These are phyloP conservation scores for Acutogordius australiensis DNA, from an alignment of 2,888 invertebrate genomes.

Conservation along the genomic window DNA sequence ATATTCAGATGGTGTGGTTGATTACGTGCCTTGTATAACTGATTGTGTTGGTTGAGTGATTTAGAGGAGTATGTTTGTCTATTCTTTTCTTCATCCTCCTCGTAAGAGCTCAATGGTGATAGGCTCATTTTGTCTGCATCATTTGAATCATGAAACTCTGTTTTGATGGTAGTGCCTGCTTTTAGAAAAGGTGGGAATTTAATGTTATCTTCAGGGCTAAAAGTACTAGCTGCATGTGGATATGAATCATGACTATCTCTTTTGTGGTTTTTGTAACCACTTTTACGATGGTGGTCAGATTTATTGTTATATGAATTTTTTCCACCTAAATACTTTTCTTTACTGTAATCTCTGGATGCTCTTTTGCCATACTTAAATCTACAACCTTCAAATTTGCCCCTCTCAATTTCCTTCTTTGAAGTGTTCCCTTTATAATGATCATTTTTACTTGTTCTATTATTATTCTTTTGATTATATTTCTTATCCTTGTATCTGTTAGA, in stretches of 20 bases:
- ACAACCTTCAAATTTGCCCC: too few species aligned
- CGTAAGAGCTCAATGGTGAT: constrained; percentile 12
- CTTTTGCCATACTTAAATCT: too few species aligned
- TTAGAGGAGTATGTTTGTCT: background rate
- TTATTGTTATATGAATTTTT: too few species aligned
- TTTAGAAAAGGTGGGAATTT: background rate
- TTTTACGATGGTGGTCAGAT: background rate
- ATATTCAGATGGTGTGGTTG: background rate
- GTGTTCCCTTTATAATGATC: too few species aligned
- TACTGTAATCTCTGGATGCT: too few species aligned
- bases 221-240: background rate
- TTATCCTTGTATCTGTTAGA: too few species aligned
- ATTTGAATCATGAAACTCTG: background rate
- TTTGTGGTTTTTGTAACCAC: background rate
- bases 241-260: background rate
- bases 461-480: too few species aligned
- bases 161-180: too few species aligned
- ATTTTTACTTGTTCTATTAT: too few species aligned
- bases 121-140: background rate
- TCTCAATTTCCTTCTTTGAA: too few species aligned
- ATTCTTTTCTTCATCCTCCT: background rate
- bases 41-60: background rate
- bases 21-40: background rate
- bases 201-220: background rate
- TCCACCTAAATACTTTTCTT: too few species aligned